Conservation (phyloP, 2,797 vertebrate genomes). For the Capromys pilorides region DNA sequence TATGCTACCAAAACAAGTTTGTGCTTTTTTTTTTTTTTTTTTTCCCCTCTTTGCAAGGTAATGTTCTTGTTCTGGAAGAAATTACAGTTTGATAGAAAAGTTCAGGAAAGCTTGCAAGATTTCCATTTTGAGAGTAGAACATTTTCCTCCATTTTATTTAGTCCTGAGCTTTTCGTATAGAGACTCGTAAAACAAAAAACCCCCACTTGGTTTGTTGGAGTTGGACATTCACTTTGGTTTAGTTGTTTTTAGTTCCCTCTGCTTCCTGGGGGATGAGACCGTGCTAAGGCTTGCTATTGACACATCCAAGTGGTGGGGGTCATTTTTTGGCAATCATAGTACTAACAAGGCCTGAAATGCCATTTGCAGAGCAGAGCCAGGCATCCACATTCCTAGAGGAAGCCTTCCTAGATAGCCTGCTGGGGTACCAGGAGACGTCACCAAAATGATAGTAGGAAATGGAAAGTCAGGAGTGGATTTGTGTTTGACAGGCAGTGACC, state of each 20-base stretch:
- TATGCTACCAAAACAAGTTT: background rate
- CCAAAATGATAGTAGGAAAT: constrained; percentile 25
- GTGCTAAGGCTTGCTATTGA: background rate
- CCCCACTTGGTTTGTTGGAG: constrained; percentile 24
- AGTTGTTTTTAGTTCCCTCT: constrained; percentile 9
- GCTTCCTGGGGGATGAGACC: background rate
- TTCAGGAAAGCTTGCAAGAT: background rate
- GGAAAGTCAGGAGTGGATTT: background rate
- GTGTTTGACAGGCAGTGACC: background rate
- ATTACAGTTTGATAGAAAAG: background rate
- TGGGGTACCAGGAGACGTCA: background rate
- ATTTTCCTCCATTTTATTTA: background rate
- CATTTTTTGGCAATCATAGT: background rate
- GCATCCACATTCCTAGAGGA: background rate
- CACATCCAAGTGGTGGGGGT: background rate
- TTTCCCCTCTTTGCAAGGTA: background rate
- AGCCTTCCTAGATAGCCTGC: background rate
- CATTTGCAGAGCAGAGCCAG: background rate
- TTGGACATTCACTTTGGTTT: background rate
- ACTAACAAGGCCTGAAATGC: background rate
- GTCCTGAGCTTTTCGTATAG: background rate
- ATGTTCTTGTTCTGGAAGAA: background rate
- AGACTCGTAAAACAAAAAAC: background rate
- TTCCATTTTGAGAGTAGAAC: constrained; percentile 36
- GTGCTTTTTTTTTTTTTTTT: background rate